Base-by-base conservation (phyloP, 1,140 invertebrate species). In the Pogonus chalceus region DNA sequence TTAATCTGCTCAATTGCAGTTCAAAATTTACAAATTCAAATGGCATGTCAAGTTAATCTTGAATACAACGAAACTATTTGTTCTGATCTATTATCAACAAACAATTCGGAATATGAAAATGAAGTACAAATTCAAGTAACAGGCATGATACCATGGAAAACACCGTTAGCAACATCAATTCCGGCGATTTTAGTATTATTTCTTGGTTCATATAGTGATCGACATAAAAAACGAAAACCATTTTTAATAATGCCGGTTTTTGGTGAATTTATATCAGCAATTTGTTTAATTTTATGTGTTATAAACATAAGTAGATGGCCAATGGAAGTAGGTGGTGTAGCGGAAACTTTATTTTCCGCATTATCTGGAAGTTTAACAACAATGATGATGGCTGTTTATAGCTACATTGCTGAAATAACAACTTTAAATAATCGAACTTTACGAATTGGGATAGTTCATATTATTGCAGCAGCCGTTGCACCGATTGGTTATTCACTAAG, bases 201-300 rank as follows among this genome's bases (percentile, higher is more conserved):
- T 43, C 7, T 43, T 7, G 37, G 37, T 9, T 9, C 37, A 3
- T 43, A 43, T 16, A 43, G 37, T 43, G 37, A 43, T 43, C 7
- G 37, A 43, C 18, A 43, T 43, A 43, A 43, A 43, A 43, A 60
- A 18, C 61, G 80, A 35, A 86, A 85, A 68, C 74, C 82, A 20
- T 80, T 77, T 52, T 75, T 83, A 61, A 58, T 83, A 7, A 55
- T 81, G 21, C 80, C 81, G 1, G 72, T 83, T 23, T 54, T 77
- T 3, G 81, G 81, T 7, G 79, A 82, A 59, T 71, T 78, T 23
- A 66, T 76, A 22, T 68, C 72, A 2, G 58, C 64, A 2, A 52
- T 73, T 2, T 74, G 73, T 20, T 74, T 76, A 51, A 70, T 80
- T 2, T 35, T 79, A 0, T 76, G 73, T 53, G 76, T 74, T 1